Evolutionary conservation across 30 jellyfish, hydroid and myxozoan genomes (phyloP).

Genomic region (Turritopsis dohrnii): DNA sequence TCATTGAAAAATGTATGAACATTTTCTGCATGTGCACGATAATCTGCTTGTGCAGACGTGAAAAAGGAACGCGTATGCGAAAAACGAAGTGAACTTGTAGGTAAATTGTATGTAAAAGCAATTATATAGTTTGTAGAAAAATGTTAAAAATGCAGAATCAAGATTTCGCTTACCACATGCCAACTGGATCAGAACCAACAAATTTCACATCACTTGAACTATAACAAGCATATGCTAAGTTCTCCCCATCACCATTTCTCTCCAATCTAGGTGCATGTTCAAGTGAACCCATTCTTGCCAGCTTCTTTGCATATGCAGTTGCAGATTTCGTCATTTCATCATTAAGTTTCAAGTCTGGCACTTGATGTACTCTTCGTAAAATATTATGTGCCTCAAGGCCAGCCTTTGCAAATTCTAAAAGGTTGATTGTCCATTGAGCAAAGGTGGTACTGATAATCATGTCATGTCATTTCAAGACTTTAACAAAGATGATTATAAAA

Average conservation of each 20-base stretch:
- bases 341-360: slow-evolving; percentile 39
- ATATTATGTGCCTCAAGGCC: slow-evolving; percentile 47
- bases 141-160: neutral
- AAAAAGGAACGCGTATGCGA: neutral
- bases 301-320: slow-evolving; percentile 55
- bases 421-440: too few relatives aligned
- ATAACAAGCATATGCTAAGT: slow-evolving; percentile 56
- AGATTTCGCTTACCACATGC: slow-evolving; percentile 38
- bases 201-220: slow-evolving; percentile 27
- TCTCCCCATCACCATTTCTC: slow-evolving; percentile 63
- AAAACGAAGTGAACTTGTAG: too few relatives aligned
- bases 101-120: too few relatives aligned
- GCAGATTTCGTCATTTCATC: slow-evolving; percentile 49
- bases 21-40: neutral
- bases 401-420: slow-evolving; percentile 22
- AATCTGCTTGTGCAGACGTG: neutral
- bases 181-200: slow-evolving; percentile 53
- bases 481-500: neutral
- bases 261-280: slow-evolving; percentile 29
- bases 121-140: too few relatives aligned
- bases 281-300: slow-evolving; percentile 45
- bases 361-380: slow-evolving; percentile 38
- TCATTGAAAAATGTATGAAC: neutral
- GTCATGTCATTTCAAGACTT: neutral
- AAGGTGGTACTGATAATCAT: too few relatives aligned